Conservation (phyloP, 2,113 vertebrate genomes). For the Halcyon senegalensis region DNA sequence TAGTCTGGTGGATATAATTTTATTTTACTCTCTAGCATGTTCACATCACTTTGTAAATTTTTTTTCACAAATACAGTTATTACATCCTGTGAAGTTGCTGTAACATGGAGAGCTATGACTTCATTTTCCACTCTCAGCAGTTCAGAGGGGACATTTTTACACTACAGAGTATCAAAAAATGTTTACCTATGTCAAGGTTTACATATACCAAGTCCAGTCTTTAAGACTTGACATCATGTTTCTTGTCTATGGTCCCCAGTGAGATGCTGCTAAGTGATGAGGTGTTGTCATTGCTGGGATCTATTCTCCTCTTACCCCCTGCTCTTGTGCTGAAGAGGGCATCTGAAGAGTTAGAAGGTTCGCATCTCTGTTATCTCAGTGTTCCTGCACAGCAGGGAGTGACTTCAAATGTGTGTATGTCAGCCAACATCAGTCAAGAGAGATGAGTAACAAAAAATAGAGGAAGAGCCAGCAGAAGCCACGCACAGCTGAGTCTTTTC, state of each 20-base stretch:
- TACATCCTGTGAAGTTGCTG: neutral
- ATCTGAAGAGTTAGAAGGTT: neutral
- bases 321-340: neutral
- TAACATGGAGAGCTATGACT: neutral
- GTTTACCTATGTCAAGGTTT: neutral
- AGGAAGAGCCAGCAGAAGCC: neutral
- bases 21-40: neutral
- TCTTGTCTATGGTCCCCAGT: neutral
- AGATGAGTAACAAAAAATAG: neutral
- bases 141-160: neutral
- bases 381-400: neutral
- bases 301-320: neutral
- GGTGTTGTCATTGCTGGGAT: neutral
- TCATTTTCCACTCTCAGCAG: neutral
- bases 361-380: neutral
- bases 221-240: neutral
- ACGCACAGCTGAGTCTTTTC: slow-evolving; percentile 18
- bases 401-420: neutral
- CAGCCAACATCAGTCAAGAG: slow-evolving; percentile 6
- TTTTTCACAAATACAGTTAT: neutral
- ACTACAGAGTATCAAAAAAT: neutral
- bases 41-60: neutral
- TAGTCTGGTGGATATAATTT: neutral
- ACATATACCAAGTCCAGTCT: neutral
- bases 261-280: neutral